Evolutionary conservation across 2,797 vertebrate species (phyloP).

Genomic region (Neomorphus geoffroyi): DNA sequence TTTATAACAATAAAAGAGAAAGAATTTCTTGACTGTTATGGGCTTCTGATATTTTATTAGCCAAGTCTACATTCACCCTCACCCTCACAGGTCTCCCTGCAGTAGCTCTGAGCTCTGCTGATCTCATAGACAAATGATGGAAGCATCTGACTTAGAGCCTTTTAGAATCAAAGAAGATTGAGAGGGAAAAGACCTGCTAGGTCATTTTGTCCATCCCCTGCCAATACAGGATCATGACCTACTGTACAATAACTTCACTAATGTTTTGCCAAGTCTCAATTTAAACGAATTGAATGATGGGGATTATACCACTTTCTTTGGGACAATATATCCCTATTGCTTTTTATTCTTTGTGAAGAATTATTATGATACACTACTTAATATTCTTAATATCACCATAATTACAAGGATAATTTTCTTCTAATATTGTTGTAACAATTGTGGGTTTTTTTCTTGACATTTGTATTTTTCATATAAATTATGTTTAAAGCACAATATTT

Average conservation of each 20-base stretch:
- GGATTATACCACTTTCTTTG: conserved; percentile 9
- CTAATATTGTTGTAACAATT: not conserved
- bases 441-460: not conserved
- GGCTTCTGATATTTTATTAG: conserved; percentile 57
- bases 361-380: not conserved
- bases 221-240: conserved; percentile 68
- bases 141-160: conserved; percentile 60
- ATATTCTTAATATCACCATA: not conserved
- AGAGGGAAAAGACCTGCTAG: conserved; percentile 52
- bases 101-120: conserved; percentile 41
- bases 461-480: not conserved
- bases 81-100: conserved; percentile 19
- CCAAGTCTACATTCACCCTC: conserved; percentile 22
- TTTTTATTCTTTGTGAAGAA: not conserved
- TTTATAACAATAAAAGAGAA: conserved; percentile 48
- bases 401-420: not conserved
- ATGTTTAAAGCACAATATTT: not conserved
- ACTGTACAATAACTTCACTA: conserved; percentile 52
- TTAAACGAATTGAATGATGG: conserved; percentile 47
- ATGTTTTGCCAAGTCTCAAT: conserved; percentile 62
- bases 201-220: conserved; percentile 67
- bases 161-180: conserved; percentile 61
- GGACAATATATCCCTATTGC: not conserved
- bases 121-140: conserved; percentile 51
- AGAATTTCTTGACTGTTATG: conserved; percentile 26